phyloP scores from a whole-genome alignment of 1,140 invertebrate species.

The Leptopilina clavipes region DNA sequence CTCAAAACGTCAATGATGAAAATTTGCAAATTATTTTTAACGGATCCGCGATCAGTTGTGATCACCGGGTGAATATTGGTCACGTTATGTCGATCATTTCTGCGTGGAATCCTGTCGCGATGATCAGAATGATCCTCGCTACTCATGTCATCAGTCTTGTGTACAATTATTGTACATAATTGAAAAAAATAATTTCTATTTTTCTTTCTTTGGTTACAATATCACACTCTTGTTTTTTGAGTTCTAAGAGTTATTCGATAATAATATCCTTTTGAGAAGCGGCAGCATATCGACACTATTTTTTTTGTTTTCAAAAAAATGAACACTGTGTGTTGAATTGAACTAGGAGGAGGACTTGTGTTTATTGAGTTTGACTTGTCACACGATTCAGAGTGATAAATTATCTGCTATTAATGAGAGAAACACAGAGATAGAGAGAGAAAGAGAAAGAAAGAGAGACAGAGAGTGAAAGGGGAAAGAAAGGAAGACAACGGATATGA shows the following conservation, averaged over 20 bases:
- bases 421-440: not conserved
- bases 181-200: not conserved
- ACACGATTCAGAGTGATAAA: conserved; percentile 31
- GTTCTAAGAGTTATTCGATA: not conserved
- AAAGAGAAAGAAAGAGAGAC: not conserved
- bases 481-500: conserved; percentile 3
- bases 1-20: conserved; percentile 8
- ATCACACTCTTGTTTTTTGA: not conserved
- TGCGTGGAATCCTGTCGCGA: conserved; percentile 20
- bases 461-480: not conserved
- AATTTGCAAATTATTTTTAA: not conserved
- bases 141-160: conserved; percentile 22
- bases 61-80: conserved; percentile 34
- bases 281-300: conserved; percentile 25
- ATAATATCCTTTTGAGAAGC: conserved; percentile 22
- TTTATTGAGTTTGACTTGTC: too few relatives aligned
- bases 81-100: conserved; percentile 44
- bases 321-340: not conserved
- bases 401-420: not conserved
- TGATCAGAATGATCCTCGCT: conserved; percentile 21
- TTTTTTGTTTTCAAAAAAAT: not conserved
- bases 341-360: conserved; percentile 19
- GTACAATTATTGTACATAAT: not conserved
- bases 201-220: not conserved
- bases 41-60: conserved; percentile 40